A percentile compares a stretch with the other conserved stretches of the same genome.
Conservation (phyloP, 2,888 invertebrate species). For the Drosophila melanosoma region DNA sequence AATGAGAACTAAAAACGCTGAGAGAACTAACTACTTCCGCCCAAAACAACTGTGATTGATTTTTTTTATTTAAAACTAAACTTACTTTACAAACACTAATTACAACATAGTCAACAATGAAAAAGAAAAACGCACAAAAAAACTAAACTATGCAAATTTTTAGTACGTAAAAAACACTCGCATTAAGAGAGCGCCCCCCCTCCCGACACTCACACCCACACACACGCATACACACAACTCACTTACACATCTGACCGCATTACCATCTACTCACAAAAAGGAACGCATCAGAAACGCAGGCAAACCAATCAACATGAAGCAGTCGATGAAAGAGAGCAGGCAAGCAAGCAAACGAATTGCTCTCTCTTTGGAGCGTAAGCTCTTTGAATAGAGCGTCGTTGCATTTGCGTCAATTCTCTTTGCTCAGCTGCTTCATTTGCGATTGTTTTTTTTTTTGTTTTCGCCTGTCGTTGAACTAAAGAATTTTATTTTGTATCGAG, state of each 20-base stretch:
- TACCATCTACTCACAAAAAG: constrained; percentile 37
- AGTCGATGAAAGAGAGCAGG: constrained; percentile 20
- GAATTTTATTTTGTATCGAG: constrained; percentile 52
- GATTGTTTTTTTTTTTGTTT: not conserved
- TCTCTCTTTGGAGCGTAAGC: not conserved
- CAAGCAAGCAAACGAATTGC: not conserved
- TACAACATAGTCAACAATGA: constrained; percentile 59
- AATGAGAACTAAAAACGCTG: constrained; percentile 32
- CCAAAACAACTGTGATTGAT: constrained; percentile 84
- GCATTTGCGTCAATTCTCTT: not conserved
- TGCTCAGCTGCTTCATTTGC: not conserved
- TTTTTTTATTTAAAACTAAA: constrained; percentile 62
- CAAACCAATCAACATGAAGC: constrained; percentile 24
- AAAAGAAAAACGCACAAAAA: constrained; percentile 40
- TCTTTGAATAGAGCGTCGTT: not conserved
- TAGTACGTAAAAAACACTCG: constrained; percentile 52
- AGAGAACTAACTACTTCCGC: constrained; percentile 81
- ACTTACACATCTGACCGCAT: constrained; percentile 19
- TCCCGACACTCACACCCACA: constrained; percentile 2
- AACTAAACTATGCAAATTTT: constrained; percentile 76
- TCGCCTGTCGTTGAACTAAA: constrained; percentile 39
- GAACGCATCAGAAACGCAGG: constrained; percentile 11
- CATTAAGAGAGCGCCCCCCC: constrained; percentile 46
- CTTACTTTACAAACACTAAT: constrained; percentile 58
- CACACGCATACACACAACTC: constrained; percentile 26